Percentiles rank a stretch among this genome's conserved stretches.
Conservation (phyloP, 2,888 invertebrate species). For the Phragmatobia fuliginosa region DNA sequence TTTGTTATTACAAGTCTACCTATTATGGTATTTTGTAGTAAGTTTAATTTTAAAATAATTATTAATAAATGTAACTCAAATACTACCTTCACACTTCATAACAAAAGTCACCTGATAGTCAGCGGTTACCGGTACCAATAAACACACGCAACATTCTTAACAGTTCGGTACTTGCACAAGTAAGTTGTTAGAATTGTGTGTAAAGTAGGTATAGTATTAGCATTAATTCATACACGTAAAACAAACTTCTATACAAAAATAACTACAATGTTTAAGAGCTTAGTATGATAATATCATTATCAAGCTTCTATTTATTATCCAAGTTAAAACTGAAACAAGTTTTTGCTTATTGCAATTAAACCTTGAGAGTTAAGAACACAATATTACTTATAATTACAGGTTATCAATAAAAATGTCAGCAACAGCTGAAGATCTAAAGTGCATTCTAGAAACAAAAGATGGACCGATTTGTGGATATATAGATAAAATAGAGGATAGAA, state of each 20-base stretch:
- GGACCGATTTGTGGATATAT: constrained; percentile 72
- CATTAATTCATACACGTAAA: neutral
- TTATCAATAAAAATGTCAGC: constrained; percentile 42
- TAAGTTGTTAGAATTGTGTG: neutral
- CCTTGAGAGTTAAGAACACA: neutral
- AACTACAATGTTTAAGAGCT: neutral
- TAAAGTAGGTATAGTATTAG: neutral
- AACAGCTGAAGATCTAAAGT: constrained; percentile 48
- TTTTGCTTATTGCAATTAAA: neutral
- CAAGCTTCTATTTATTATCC: neutral
- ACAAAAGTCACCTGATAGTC: neutral
- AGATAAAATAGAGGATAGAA: constrained; percentile 58
- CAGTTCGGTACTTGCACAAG: neutral
- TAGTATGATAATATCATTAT: neutral
- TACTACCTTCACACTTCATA: neutral
- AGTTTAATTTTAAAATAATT: neutral
- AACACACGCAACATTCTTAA: neutral
- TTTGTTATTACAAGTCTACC: neutral
- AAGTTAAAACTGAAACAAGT: neutral
- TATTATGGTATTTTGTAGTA: neutral
- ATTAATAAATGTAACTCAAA: neutral
- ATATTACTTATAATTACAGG: constrained; percentile 16
- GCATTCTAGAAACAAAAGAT: constrained; percentile 58
- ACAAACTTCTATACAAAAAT: neutral
- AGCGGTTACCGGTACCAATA: neutral